Evolutionary conservation across 2,113 vertebrate species (phyloP), one percentile per base, ranked within the genome.

Genomic region (Stercorarius parasiticus): DNA sequence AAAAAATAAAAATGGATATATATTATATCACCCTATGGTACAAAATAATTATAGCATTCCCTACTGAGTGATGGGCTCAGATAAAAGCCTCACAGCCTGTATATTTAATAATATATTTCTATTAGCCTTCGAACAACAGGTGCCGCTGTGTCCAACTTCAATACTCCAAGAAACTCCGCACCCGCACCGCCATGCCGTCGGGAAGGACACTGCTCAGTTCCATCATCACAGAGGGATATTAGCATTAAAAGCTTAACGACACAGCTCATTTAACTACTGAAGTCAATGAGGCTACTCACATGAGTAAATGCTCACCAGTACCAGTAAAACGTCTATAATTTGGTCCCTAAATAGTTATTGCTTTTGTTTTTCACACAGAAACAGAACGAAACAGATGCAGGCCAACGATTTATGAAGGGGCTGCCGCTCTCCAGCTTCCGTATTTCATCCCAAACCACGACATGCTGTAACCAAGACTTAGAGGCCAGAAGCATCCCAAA

Each of bases 31-130:
- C 59, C 81, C 91, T 81, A n/a, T 50, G 38, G 89, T 34, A 86
- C 84, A 92, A 93, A 97, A 92, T 96, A 93, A 95, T 96, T 74
- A 91, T 29, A 78, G 83, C 94, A 77, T 86, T 86, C 50, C 86
- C 71, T 56, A 11, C 81, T 83, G 96, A 93, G 78, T n/a, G 89
- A 94, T 79, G 91, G 95, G 86, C 79, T 92, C 67, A 8, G 82
- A 70, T 61, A 56, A 79, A 91, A 96, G 34, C 76, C 62, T 81
- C 43, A 11, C 47, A 69, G 88, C 40, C 78, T 56, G 47, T 81
- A n/a, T 32, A 23, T 67, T 40, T 40, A 52, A 67, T 64, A 83
- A 52, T 4, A 4, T 5, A 5, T 90, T 56, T 71, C 92, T 56
- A 67, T 27, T 21, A 42, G 64, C 59, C 93, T 42, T 38, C 7